Conservation (phyloP, 2,113 vertebrate species). For the Bos javanicus region DNA sequence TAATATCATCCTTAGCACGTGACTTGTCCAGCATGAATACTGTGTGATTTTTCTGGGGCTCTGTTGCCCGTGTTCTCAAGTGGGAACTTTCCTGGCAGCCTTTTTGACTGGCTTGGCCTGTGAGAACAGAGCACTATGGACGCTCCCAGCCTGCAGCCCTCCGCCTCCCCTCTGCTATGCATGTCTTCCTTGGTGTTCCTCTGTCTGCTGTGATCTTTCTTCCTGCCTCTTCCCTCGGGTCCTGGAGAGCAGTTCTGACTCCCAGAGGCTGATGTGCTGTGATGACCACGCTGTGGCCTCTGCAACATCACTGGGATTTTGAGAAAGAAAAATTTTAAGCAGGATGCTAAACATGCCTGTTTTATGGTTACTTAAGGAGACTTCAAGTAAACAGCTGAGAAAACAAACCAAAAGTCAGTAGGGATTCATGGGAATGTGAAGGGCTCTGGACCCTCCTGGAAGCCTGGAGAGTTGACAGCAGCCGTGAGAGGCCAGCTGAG, state of each 20-base stretch:
- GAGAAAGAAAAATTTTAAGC: neutral
- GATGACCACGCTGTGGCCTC: neutral
- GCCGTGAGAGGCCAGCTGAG: neutral
- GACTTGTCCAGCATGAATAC: too few relatives aligned
- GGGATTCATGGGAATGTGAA: neutral
- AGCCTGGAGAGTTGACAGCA: neutral
- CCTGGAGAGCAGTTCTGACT: neutral
- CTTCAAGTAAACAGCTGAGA: neutral
- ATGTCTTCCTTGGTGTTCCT: too few relatives aligned
- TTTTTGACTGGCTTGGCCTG: neutral
- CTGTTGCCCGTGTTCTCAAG: neutral
- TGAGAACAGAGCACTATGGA: fast-evolving
- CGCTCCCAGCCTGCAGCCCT: neutral
- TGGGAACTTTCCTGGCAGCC: neutral
- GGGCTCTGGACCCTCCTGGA: neutral
- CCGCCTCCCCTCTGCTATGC: neutral
- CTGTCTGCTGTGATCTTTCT: fast-evolving
- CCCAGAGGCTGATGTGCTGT: neutral
- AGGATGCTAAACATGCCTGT: neutral
- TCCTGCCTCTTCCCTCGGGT: too few relatives aligned
- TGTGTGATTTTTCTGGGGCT: neutral
- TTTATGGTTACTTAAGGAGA: neutral
- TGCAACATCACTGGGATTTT: neutral
- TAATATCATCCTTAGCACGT: fast-evolving
- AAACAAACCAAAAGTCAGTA: neutral